Base-by-base conservation (phyloP, 2,113 vertebrate genomes). In the Mustela nigripes region DNA sequence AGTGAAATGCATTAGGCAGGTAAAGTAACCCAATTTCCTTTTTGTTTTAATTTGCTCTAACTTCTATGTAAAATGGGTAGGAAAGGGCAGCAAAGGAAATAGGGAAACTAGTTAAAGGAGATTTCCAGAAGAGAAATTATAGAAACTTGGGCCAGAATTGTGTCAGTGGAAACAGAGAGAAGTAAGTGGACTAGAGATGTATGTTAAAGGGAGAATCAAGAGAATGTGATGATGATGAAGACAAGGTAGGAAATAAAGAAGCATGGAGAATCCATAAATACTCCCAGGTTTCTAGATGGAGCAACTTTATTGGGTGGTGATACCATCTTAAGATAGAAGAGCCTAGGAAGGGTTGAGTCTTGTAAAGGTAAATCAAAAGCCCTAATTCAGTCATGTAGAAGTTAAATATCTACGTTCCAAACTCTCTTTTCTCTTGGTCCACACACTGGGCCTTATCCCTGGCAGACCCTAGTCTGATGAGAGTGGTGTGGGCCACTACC, bases 61-160 rank as follows among this genome's bases (percentile, higher is more conserved):
- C 63, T 36, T 92, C 62, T 80, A 14, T 81, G 19, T 84, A 89
- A 83, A 85, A 86, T 58, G 62, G 50, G 11, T 63, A 74, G 31
- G 31, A 97, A 48, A 94, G 15, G 60, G 31, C 31, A 81, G 39
- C 24, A 50, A 48, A 81, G 28, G 62, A 82, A 96, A 82, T n/a
- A 63, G 11, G 50, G 28, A 86, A 93, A 84, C 53, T 74, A 67
- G 18, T 92, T 94, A 69, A 90, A 95, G 71, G 19, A 97, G 89
- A 85, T 91, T 93, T 31, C 16, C 79, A 78, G 89, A 58, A 48
- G 60, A 95, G 24, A 91, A 97, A 89, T 91, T 48, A 63, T 2
- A 82, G 65, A 82, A 56, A 10, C 11, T 19, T 78, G 53, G n/a
- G 56, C 21, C 87, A 86, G 65, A 86, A 79, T 22, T 63, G 58